Base-by-base conservation (phyloP, 53 echinoderm and acorn worm genomes). In the Henricia sp. region DNA sequence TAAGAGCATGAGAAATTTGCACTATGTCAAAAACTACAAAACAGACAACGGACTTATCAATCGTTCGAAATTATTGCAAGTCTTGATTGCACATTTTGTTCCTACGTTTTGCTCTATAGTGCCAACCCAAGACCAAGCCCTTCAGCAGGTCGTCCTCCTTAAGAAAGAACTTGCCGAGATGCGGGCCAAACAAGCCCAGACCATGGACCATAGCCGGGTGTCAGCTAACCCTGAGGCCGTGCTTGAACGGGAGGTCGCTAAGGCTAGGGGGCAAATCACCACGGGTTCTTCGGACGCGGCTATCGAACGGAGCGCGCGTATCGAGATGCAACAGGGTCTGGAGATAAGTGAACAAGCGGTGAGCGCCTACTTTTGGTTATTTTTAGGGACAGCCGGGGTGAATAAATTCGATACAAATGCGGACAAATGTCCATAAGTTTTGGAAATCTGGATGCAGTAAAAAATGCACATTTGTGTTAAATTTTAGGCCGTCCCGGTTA, bases 161-260 rank as follows among this genome's bases (percentile, higher is more conserved):
- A 97, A 97, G 91, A 97, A 94, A 48, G 97, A 97, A 75, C 90
- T 97, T 13, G 97, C 97, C 16, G 97, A 97, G 90, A 94, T 97
- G 97, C 67, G 97, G 38, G 97, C 97, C 66, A 93, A 97, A 72
- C 97, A 97, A 70, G 97, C 97, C 43, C 91, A 93, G 88, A 70
- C 85, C 50, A 66, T 86, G 6, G 86, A 91, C 66, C 89, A 93
- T 25, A 48, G 80, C 67, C 46, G 65, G 11, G 67, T 37, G 67
- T 16, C 48, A 39, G 76, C 76, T 29, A 83, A 90, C 56, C 77
- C 93, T 3, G 97, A 96, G 8, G 86, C 76, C 33, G 55, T 97
- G 27, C 89, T 96, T 23, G 92, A 90, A 17, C 85, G 85, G 3
- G 89, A 97, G 84, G 94, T 96, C 16, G 97, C 94, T 70, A 88